Percentiles rank a stretch among this genome's conserved stretches.
Conservation (phyloP, 2,888 invertebrate species). For the Chymomyza procnemis region DNA sequence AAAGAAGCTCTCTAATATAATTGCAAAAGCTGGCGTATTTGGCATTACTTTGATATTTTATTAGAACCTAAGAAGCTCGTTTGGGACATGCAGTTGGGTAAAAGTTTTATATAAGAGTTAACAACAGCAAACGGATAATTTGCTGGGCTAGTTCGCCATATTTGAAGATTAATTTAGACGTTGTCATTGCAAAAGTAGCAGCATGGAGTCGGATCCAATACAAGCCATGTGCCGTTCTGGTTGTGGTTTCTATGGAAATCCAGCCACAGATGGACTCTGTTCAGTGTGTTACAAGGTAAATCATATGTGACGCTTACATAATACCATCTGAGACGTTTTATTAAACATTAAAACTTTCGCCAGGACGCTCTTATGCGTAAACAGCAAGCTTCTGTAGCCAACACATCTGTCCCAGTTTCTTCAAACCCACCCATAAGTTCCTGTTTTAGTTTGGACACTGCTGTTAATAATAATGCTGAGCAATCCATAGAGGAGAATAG, state of each 20-base stretch:
- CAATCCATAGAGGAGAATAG: slow-evolving; percentile 79
- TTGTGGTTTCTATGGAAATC: slow-evolving; percentile 99
- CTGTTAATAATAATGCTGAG: slow-evolving; percentile 79
- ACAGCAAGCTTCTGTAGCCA: slow-evolving; percentile 90
- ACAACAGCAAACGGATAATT: slow-evolving; percentile 40
- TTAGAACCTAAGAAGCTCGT: background rate
- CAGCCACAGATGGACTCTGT: slow-evolving; percentile 98
- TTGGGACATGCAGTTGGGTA: background rate
- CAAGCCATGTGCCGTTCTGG: slow-evolving; percentile 97
- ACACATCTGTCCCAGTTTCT: slow-evolving; percentile 79
- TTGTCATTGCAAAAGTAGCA: slow-evolving; percentile 20
- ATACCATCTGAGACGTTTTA: background rate
- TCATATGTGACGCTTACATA: slow-evolving; percentile 3
- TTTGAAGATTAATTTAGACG: slow-evolving; percentile 8
- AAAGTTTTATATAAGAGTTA: slow-evolving; percentile 15
- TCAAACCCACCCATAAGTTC: slow-evolving; percentile 80
- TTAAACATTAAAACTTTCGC: slow-evolving; percentile 41
- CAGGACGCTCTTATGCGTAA: slow-evolving; percentile 94
- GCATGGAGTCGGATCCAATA: slow-evolving; percentile 97
- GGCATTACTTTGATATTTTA: background rate
- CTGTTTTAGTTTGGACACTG: slow-evolving; percentile 78
- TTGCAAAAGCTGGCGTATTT: too few relatives aligned
- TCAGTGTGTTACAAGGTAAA: slow-evolving; percentile 97
- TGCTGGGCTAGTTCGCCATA: slow-evolving; percentile 65
- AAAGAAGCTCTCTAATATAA: too few relatives aligned